Evolutionary conservation across 2,888 invertebrate species (phyloP).

Genomic region (Tachina fera): DNA sequence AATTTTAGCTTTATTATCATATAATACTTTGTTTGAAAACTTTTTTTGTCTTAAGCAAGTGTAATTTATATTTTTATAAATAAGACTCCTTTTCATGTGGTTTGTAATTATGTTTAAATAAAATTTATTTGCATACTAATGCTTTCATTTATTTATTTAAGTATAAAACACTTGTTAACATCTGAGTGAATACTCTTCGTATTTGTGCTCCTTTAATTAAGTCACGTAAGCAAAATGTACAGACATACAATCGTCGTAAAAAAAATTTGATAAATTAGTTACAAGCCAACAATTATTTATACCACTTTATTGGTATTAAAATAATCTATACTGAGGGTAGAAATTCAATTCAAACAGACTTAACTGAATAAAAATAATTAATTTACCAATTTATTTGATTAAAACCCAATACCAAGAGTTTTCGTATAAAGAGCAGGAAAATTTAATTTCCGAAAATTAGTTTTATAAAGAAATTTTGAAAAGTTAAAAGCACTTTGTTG

Average conservation of each 20-base stretch:
- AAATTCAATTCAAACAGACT: slow-evolving; percentile 22
- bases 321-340: not conserved
- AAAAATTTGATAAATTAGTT: slow-evolving; percentile 33
- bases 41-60: too few species aligned
- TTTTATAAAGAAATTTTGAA: too few species aligned
- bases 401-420: too few species aligned
- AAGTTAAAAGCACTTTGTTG: too few species aligned
- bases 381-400: not conserved
- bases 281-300: slow-evolving; percentile 10
- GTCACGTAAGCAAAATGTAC: slow-evolving; percentile 24
- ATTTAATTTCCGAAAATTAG: too few species aligned
- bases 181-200: not conserved
- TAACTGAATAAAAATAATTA: not conserved
- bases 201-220: slow-evolving; percentile 7
- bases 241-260: slow-evolving; percentile 12
- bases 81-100: not conserved
- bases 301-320: not conserved
- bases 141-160: slow-evolving; percentile 1
- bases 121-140: slow-evolving; percentile 6
- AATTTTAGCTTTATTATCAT: too few species aligned
- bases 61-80: not conserved
- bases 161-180: not conserved
- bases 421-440: too few species aligned
- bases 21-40: too few species aligned
- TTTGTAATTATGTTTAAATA: not conserved